Conservation (phyloP, 35 echinoderm and acorn worm genomes). For the Amphiura filiformis region DNA sequence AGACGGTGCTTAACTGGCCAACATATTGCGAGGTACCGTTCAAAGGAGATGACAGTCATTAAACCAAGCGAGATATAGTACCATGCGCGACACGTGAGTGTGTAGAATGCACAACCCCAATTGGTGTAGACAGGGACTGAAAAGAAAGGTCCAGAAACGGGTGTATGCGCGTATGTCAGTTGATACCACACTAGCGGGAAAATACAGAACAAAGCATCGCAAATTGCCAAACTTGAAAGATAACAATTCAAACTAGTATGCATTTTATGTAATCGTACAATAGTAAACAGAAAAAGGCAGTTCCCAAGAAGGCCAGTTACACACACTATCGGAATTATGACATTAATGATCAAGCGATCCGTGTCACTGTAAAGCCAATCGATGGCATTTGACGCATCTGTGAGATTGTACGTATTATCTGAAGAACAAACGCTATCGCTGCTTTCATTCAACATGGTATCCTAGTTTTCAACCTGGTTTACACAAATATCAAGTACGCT, state of each 20-base stretch:
- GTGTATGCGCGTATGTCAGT: not conserved
- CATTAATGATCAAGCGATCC: not conserved
- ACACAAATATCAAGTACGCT: too few species aligned
- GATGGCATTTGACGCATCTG: not conserved
- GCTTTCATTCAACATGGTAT: not conserved
- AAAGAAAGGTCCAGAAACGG: not conserved
- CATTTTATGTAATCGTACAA: not conserved
- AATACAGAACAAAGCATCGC: not conserved
- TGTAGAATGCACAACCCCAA: not conserved
- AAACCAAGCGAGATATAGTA: not conserved
- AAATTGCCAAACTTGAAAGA: not conserved
- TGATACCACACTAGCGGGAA: not conserved
- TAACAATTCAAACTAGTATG: not conserved
- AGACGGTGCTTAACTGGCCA: not conserved
- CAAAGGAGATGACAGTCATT: not conserved
- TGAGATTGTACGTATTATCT: not conserved
- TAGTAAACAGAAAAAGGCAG: not conserved
- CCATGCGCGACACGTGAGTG: not conserved
- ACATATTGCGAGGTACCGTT: not conserved
- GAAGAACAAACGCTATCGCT: not conserved
- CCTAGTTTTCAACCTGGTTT: too few species aligned
- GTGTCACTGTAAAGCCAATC: not conserved
- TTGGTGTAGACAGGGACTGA: not conserved
- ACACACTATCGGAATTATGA: not conserved
- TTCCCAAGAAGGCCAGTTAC: not conserved